Evolutionary conservation across 2,113 vertebrate genomes (phyloP).

Genomic region (Dipodomys merriami): DNA sequence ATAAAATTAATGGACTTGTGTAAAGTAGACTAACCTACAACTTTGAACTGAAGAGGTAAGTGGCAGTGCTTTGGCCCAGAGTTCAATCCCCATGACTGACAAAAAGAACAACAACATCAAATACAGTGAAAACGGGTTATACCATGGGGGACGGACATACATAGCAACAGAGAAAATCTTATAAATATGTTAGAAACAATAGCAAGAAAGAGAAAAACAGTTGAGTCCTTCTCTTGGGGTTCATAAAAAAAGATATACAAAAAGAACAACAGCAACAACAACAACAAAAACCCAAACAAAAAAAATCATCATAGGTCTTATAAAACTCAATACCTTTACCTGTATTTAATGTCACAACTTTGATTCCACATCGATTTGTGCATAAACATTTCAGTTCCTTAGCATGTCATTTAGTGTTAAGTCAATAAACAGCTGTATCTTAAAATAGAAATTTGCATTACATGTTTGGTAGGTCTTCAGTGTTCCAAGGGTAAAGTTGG

Average conservation of each 20-base stretch:
- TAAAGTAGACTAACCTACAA: neutral
- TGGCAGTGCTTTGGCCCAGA: too few relatives aligned
- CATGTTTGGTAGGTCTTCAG: slow-evolving; percentile 27
- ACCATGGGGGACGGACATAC: too few relatives aligned
- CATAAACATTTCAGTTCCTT: slow-evolving; percentile 32
- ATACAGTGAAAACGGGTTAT: neutral
- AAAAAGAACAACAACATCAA: too few relatives aligned
- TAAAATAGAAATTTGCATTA: slow-evolving; percentile 56
- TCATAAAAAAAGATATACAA: too few relatives aligned
- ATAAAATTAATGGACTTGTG: neutral
- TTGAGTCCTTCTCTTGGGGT: too few relatives aligned
- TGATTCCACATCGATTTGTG: slow-evolving; percentile 57
- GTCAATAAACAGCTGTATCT: slow-evolving; percentile 34
- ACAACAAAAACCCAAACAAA: too few relatives aligned
- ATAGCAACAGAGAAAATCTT: neutral
- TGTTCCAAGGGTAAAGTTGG: neutral
- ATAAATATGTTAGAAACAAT: slow-evolving; percentile 32
- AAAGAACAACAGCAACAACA: too few relatives aligned
- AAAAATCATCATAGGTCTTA: neutral
- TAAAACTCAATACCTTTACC: neutral
- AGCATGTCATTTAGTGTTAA: slow-evolving; percentile 34
- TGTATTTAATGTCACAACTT: neutral
- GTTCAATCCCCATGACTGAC: too few relatives aligned
- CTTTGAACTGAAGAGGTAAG: neutral
- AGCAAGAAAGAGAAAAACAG: too few relatives aligned